Evolutionary conservation across 1,140 invertebrate species (phyloP).

Genomic region (Hirudo medicinalis): DNA sequence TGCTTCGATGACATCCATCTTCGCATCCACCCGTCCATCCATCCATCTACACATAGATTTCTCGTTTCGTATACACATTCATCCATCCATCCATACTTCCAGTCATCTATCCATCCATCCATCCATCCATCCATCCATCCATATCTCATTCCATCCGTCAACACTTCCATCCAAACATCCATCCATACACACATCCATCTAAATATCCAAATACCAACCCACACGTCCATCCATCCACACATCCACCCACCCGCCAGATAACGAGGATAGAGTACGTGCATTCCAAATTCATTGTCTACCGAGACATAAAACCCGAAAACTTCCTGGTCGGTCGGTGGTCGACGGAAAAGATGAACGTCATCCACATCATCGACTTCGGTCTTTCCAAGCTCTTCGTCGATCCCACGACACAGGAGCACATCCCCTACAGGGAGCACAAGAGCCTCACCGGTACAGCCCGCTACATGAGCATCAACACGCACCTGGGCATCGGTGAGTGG

Average conservation of each 20-base stretch:
- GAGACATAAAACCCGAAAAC: conserved; percentile 99
- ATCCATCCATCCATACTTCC: neutral
- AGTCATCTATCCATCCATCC: neutral
- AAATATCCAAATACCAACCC: neutral
- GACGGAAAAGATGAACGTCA: conserved; percentile 94
- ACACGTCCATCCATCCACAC: neutral
- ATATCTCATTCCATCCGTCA: no score
- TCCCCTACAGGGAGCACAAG: conserved; percentile 99
- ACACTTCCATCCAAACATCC: neutral
- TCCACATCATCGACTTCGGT: conserved; percentile 97
- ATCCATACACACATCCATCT: neutral
- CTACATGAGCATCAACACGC: conserved; percentile 99
- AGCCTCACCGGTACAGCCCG: conserved; percentile 85
- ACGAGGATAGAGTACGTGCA: conserved; percentile 95
- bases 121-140: neutral
- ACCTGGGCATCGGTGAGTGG: conserved; percentile 79
- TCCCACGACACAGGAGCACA: conserved; percentile 92
- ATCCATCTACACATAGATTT: no score
- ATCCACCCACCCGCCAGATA: conserved; percentile 30
- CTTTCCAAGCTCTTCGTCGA: conserved; percentile 99
- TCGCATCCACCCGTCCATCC: no score
- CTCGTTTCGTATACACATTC: no score
- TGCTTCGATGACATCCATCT: neutral
- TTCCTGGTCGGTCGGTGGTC: conserved; percentile 96
- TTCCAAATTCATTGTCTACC: conserved; percentile 95